These are phyloP conservation scores for Tanypteryx hageni DNA, from an alignment of 2,888 invertebrate species.

Conservation along the genomic window DNA sequence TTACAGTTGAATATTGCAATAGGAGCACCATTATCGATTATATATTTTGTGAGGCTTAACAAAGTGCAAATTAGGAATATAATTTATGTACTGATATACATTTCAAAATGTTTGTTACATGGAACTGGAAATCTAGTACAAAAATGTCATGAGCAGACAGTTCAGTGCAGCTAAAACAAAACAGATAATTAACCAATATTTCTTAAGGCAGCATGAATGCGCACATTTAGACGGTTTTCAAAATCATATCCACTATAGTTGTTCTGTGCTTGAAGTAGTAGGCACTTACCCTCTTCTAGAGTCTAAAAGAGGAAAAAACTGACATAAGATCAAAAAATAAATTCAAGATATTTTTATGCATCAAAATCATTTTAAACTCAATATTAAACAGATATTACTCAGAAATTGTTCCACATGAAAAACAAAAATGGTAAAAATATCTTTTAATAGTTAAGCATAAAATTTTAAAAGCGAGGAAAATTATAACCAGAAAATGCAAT, in stretches of 20 bases:
- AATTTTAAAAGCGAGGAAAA: too few species aligned
- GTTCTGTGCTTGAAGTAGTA: conserved; percentile 76
- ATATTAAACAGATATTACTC: too few species aligned
- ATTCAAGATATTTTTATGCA: too few species aligned
- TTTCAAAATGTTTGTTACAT: not conserved
- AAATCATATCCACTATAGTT: conserved; percentile 82
- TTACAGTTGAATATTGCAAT: conserved; percentile 32
- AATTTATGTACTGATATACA: not conserved
- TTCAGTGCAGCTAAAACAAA: not conserved
- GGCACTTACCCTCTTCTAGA: conserved; percentile 77
- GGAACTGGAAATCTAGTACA: not conserved
- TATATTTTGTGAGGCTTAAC: conserved; percentile 41
- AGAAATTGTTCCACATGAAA: too few species aligned
- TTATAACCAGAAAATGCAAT: too few species aligned
- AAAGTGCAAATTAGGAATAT: conserved; percentile 54
- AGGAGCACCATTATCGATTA: conserved; percentile 42
- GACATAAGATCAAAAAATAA: conserved; percentile 33
- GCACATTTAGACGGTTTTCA: conserved; percentile 80
- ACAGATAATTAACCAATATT: conserved; percentile 66
- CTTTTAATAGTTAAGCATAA: too few species aligned
- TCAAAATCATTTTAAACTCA: too few species aligned
- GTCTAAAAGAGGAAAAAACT: conserved; percentile 72
- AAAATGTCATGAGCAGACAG: not conserved
- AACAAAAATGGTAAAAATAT: too few species aligned
- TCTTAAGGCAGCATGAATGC: conserved; percentile 79